Conservation (phyloP, 2,888 invertebrate genomes). For the Rhamnusium bicolor region DNA sequence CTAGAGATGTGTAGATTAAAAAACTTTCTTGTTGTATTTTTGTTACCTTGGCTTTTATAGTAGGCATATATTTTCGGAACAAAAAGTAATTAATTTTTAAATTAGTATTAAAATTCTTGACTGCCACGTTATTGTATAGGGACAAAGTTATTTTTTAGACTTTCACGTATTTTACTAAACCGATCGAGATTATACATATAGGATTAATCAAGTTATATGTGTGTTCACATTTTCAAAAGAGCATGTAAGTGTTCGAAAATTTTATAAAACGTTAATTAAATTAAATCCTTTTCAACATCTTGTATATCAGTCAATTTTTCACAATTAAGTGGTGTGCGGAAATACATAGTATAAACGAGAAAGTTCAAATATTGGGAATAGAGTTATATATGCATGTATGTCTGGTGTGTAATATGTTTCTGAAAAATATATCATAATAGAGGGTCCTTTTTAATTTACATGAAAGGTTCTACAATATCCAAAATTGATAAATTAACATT, state of each 20-base stretch:
- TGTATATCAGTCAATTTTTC: neutral
- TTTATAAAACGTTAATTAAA: neutral
- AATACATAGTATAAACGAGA: neutral
- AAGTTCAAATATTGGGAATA: conserved; percentile 10
- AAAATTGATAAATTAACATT: no score
- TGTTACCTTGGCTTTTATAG: conserved; percentile 57
- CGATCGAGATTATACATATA: conserved; percentile 24
- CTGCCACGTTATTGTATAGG: conserved; percentile 55
- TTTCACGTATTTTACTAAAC: conserved; percentile 37
- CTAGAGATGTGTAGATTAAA: conserved; percentile 45
- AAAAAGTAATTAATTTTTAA: conserved; percentile 43
- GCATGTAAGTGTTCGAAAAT: conserved; percentile 1
- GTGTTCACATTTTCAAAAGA: conserved; percentile 25
- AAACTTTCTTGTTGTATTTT: conserved; percentile 55
- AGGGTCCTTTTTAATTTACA: neutral
- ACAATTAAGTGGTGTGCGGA: neutral
- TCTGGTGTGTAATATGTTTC: neutral
- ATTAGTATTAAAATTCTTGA: conserved; percentile 52
- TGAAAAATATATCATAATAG: neutral
- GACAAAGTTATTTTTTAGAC: conserved; percentile 53
- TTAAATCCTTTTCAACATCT: neutral
- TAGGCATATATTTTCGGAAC: conserved; percentile 55
- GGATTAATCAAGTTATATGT: conserved; percentile 11
- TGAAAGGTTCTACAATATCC: no score
- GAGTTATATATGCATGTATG: neutral